phyloP scores from a whole-genome alignment of 2,888 invertebrate genomes.

The Drosophila colorata region DNA sequence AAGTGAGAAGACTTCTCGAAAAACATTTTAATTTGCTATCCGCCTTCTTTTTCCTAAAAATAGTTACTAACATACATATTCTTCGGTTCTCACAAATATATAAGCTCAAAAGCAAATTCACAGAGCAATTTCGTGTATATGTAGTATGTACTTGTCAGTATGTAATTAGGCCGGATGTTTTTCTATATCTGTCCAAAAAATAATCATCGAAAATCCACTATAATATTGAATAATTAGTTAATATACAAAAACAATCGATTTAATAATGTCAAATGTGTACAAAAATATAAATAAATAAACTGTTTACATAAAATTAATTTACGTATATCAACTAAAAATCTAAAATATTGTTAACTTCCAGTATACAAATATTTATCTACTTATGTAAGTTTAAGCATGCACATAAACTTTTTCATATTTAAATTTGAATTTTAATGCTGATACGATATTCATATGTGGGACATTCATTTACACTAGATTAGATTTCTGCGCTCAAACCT shows the following conservation, averaged over 20 bases:
- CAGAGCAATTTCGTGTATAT: not conserved
- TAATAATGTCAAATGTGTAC: not conserved
- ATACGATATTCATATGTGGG: slow-evolving; percentile 83
- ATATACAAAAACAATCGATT: slow-evolving; percentile 9
- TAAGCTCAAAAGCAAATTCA: slow-evolving; percentile 4
- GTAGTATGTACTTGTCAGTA: slow-evolving; percentile 6
- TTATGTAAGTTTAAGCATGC: slow-evolving; percentile 23
- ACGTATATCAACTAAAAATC: slow-evolving; percentile 21
- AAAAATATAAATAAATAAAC: slow-evolving; percentile 8
- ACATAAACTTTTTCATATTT: slow-evolving; percentile 1
- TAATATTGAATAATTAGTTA: slow-evolving; percentile 9
- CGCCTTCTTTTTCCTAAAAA: not conserved
- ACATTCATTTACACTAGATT: slow-evolving; percentile 44
- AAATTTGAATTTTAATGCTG: slow-evolving; percentile 39
- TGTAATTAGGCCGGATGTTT: slow-evolving; percentile 39
- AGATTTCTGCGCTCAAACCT: slow-evolving; percentile 82
- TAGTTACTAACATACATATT: slow-evolving; percentile 9
- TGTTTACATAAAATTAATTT: slow-evolving; percentile 6
- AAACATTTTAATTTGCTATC: slow-evolving; percentile 13
- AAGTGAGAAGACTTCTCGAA: slow-evolving; percentile 8
- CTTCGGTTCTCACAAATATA: slow-evolving; percentile 25
- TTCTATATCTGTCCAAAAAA: slow-evolving; percentile 12
- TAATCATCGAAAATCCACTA: slow-evolving; percentile 18
- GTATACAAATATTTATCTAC: slow-evolving; percentile 17
- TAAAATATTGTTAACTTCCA: slow-evolving; percentile 18